phyloP scores from a whole-genome alignment of 2,888 invertebrate genomes.

The Drosophila demipolita region DNA sequence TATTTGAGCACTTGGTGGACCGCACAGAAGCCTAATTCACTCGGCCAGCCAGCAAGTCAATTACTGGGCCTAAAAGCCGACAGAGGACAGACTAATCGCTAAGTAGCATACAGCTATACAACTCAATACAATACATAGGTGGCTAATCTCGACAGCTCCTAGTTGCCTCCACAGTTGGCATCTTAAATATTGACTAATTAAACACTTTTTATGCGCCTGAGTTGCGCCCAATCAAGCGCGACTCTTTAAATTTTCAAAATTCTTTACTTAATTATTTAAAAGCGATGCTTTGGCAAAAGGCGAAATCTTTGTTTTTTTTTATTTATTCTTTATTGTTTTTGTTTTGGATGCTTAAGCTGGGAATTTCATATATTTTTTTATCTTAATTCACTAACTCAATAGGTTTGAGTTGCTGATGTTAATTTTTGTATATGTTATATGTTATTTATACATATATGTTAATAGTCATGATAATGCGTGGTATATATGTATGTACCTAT shows the following conservation, averaged over 20 bases:
- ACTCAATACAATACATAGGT: background rate
- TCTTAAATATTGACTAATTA: slow-evolving; percentile 56
- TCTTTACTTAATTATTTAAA: slow-evolving; percentile 7
- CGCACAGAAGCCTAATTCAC: slow-evolving; percentile 47
- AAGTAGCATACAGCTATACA: background rate
- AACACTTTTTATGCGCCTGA: slow-evolving; percentile 58
- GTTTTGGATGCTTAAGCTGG: background rate
- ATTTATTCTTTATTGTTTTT: background rate
- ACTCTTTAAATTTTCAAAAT: slow-evolving; percentile 18
- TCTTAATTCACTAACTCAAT: background rate
- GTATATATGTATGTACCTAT: too few relatives aligned
- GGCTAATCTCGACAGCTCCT: slow-evolving; percentile 30
- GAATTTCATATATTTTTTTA: background rate
- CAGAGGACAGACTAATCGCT: background rate
- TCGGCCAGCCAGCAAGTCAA: background rate
- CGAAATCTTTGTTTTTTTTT: background rate
- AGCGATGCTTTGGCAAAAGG: background rate
- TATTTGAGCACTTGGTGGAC: slow-evolving; percentile 71
- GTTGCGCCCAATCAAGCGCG: slow-evolving; percentile 54
- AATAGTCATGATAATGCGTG: background rate
- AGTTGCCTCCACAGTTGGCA: background rate
- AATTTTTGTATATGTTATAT: too few relatives aligned
- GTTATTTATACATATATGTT: background rate
- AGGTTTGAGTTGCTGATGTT: too few relatives aligned
- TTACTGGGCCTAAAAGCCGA: slow-evolving; percentile 20